phyloP scores from a whole-genome alignment of 2,113 vertebrate genomes.

The Corythaeola cristata region DNA sequence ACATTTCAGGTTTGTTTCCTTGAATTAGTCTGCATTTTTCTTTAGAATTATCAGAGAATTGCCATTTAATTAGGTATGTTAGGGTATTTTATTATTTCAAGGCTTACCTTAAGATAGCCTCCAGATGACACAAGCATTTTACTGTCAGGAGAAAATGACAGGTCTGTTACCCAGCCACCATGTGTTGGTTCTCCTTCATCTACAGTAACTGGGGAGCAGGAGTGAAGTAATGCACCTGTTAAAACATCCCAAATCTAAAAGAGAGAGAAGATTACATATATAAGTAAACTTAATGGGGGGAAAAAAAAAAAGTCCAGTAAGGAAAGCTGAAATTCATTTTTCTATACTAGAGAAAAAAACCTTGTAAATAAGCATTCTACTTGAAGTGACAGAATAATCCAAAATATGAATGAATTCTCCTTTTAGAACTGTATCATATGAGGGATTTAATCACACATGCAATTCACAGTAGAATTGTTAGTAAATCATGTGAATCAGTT shows the following conservation, averaged over 20 bases:
- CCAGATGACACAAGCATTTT: constrained; percentile 88
- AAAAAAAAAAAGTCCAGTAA: not conserved
- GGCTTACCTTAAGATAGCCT: constrained; percentile 90
- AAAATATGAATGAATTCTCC: not conserved
- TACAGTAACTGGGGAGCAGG: constrained; percentile 78
- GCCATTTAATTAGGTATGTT: not conserved
- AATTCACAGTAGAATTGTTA: not conserved
- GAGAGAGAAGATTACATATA: not conserved
- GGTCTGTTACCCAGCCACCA: constrained; percentile 92
- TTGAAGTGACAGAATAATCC: not conserved
- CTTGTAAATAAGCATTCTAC: not conserved
- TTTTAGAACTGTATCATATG: not conserved
- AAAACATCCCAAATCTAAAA: constrained; percentile 85
- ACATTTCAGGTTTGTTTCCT: not conserved
- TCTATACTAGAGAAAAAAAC: not conserved
- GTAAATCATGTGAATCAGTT: not conserved
- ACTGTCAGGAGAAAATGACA: constrained; percentile 89
- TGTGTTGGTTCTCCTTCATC: constrained; percentile 86
- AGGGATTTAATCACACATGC: not conserved
- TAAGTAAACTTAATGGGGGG: not conserved
- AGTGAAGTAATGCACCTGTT: constrained; percentile 81
- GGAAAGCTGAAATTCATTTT: not conserved
- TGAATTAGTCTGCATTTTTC: not conserved
- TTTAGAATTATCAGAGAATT: not conserved
- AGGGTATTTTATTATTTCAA: not conserved